phyloP scores from a whole-genome alignment of 2,797 vertebrate genomes.

The Hydrolagus colliei region DNA sequence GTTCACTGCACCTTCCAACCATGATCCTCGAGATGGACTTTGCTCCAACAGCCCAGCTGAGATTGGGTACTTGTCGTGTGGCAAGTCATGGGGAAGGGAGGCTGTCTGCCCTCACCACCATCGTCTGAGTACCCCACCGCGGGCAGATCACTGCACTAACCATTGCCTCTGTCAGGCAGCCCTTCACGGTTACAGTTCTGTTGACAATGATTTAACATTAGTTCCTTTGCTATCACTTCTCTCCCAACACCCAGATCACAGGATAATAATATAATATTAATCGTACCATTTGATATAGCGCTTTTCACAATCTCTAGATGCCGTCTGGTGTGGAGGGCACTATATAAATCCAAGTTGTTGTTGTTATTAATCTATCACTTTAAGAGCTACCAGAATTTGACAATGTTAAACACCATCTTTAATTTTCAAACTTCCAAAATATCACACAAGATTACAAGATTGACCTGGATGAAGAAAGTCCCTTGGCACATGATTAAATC shows the following conservation, averaged over 20 bases:
- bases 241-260: background rate
- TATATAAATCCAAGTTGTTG: no score
- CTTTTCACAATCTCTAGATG: no score
- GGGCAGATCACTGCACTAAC: constrained; percentile 23
- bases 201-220: background rate
- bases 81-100: constrained; percentile 13
- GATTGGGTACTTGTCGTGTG: constrained; percentile 24
- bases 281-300: no score
- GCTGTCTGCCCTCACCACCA: background rate
- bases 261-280: no score
- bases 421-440: no score
- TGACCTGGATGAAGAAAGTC: no score
- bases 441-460: no score
- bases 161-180: constrained; percentile 15
- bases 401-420: no score
- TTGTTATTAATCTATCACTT: no score
- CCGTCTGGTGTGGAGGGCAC: no score
- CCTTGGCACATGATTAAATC: background rate
- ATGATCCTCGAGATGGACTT: constrained; percentile 5
- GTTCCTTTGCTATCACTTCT: constrained; percentile 1
- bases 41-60: constrained; percentile 14
- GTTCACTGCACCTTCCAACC: background rate
- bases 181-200: constrained; percentile 28
- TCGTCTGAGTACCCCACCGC: constrained; percentile 10
- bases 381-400: no score